A percentile compares a stretch with the other conserved stretches of the same genome.
phyloP scores from a whole-genome alignment of 1,140 invertebrate species.

The Hetaerina americana region DNA sequence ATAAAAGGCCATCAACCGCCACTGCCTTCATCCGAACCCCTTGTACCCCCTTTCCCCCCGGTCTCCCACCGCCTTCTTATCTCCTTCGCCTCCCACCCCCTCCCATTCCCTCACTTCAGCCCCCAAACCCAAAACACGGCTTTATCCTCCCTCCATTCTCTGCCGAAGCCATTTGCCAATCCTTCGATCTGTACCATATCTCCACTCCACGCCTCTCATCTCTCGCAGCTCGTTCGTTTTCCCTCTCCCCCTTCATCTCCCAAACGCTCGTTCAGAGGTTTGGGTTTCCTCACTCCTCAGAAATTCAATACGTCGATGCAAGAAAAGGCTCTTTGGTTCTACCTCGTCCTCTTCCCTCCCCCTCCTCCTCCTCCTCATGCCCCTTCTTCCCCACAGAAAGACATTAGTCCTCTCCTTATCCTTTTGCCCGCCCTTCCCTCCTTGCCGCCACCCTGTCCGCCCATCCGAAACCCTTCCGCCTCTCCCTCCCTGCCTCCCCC shows the following conservation, averaged over 20 bases:
- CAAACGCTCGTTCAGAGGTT: conserved; percentile 13
- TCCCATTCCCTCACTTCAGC: too few species aligned
- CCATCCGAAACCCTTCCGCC: too few species aligned
- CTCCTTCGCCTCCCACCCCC: too few species aligned
- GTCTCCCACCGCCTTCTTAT: too few species aligned
- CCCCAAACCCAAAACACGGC: too few species aligned
- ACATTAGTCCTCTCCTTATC: neutral
- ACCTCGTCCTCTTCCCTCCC: neutral
- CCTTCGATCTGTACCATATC: conserved; percentile 19
- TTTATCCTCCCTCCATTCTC: too few species aligned
- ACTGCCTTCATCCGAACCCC: too few species aligned
- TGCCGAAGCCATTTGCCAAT: conserved; percentile 14
- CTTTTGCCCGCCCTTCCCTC: neutral
- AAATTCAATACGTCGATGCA: neutral
- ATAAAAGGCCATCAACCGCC: neutral
- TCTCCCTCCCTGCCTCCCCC: too few species aligned
- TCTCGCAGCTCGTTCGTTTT: too few species aligned
- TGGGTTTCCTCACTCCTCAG: neutral
- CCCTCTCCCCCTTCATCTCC: conserved; percentile 17
- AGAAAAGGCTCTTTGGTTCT: neutral
- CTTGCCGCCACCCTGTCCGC: neutral
- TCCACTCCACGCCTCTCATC: conserved; percentile 8
- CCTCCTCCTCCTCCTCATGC: neutral
- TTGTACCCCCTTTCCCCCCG: neutral
- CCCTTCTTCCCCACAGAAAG: neutral